These are phyloP conservation scores for Phalera bucephala DNA, from an alignment of 2,888 invertebrate species.

Conservation along the genomic window DNA sequence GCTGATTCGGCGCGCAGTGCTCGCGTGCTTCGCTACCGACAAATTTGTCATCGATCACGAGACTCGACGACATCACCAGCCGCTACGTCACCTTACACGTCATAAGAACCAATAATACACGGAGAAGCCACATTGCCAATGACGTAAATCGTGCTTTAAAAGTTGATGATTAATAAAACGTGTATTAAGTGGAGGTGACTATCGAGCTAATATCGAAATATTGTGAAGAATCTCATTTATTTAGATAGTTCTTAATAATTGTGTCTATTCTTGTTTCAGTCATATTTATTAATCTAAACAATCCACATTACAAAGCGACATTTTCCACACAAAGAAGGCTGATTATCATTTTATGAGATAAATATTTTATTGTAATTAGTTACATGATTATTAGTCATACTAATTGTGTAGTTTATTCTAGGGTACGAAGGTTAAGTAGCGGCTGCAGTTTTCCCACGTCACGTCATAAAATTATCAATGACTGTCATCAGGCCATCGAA, in stretches of 20 bases:
- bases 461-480: conserved; percentile 21
- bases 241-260: no score
- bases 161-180: conserved; percentile 19
- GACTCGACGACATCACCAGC: conserved; percentile 27
- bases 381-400: no score
- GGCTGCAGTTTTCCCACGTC: conserved; percentile 29
- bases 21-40: conserved; percentile 25
- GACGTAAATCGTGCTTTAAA: conserved; percentile 14
- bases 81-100: conserved; percentile 37
- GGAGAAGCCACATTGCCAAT: conserved; percentile 21
- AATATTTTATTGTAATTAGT: no score
- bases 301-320: no score
- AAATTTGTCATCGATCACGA: conserved; percentile 30
- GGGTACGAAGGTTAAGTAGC: not conserved
- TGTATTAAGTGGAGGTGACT: no score
- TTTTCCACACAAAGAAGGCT: no score
- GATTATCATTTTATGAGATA: no score
- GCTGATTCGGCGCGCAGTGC: conserved; percentile 39
- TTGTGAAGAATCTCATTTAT: no score
- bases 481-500: conserved; percentile 13
- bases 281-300: no score
- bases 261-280: no score
- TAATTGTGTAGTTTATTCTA: no score
- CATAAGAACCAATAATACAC: conserved; percentile 29
- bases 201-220: no score